Conservation (phyloP, 2,888 invertebrate genomes). For the Crioceris asparagi region DNA sequence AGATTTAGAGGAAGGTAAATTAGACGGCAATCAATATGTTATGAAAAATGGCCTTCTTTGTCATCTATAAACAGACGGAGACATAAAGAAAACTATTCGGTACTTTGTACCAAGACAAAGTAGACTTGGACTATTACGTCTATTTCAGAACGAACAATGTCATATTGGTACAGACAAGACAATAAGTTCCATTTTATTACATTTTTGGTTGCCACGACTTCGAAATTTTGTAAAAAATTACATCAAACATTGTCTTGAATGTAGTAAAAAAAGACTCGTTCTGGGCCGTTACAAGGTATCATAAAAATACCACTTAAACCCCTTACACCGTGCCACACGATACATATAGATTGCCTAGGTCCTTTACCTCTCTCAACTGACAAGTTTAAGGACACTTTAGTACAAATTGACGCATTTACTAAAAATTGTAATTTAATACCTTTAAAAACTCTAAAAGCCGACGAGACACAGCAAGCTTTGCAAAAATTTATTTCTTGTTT, state of each 20-base stretch:
- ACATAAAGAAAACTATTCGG: constrained; percentile 8
- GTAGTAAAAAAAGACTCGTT: constrained; percentile 5
- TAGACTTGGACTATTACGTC: constrained; percentile 15
- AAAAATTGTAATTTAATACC: too few relatives aligned
- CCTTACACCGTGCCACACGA: too few relatives aligned
- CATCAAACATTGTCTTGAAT: neutral
- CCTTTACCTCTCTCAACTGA: too few relatives aligned
- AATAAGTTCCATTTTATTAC: constrained; percentile 14
- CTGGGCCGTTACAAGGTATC: too few relatives aligned
- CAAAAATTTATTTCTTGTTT: constrained; percentile 14
- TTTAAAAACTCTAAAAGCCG: too few relatives aligned
- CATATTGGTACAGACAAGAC: constrained; percentile 21
- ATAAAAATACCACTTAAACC: too few relatives aligned
- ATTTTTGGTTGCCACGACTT: constrained; percentile 14
- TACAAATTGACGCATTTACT: too few relatives aligned
- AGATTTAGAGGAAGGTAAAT: constrained; percentile 14
- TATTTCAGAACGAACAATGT: constrained; percentile 23
- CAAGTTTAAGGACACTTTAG: too few relatives aligned
- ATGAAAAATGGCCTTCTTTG: constrained; percentile 17
- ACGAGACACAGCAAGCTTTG: too few relatives aligned
- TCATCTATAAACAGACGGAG: too few relatives aligned
- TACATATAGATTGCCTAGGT: too few relatives aligned
- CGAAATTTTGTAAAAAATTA: neutral
- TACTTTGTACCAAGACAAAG: constrained; percentile 14
- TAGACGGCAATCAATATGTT: constrained; percentile 18